A percentile compares a stretch with the other conserved stretches of the same genome.
These are phyloP conservation scores for Sus cebifrons DNA, from an alignment of 2,797 vertebrate genomes.

Conservation along the genomic window DNA sequence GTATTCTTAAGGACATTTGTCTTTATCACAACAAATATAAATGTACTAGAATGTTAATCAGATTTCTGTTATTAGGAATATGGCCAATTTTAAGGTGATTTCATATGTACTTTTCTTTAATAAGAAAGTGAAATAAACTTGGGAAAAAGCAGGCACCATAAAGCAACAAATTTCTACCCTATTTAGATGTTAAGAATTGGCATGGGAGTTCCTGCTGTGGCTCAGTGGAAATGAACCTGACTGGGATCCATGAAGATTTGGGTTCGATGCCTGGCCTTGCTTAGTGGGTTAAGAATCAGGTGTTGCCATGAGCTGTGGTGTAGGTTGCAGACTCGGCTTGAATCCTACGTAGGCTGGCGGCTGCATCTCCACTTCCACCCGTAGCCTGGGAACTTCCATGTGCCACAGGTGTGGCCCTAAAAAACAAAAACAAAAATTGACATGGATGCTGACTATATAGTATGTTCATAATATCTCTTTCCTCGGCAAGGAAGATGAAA, in stretches of 20 bases:
- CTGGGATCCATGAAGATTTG: no score
- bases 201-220: background rate
- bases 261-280: no score
- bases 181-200: background rate
- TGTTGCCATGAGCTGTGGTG: no score
- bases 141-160: background rate
- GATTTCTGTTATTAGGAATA: conserved; percentile 43
- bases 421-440: no score
- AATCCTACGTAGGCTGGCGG: no score
- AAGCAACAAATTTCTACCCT: conserved; percentile 39
- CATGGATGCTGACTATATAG: background rate
- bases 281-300: no score
- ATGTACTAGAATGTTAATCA: conserved; percentile 25
- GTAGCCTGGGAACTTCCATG: no score
- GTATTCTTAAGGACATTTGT: conserved; percentile 9
- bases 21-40: conserved; percentile 28
- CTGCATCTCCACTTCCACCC: no score
- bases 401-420: no score
- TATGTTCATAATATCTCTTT: background rate
- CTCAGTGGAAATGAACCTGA: no score
- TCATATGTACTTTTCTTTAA: conserved; percentile 31
- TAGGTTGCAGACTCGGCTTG: no score
- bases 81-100: conserved; percentile 44
- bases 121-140: background rate
- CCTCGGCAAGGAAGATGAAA: background rate